Evolutionary conservation across 2,888 invertebrate genomes (phyloP).

Genomic region (Iphiclides podalirius): DNA sequence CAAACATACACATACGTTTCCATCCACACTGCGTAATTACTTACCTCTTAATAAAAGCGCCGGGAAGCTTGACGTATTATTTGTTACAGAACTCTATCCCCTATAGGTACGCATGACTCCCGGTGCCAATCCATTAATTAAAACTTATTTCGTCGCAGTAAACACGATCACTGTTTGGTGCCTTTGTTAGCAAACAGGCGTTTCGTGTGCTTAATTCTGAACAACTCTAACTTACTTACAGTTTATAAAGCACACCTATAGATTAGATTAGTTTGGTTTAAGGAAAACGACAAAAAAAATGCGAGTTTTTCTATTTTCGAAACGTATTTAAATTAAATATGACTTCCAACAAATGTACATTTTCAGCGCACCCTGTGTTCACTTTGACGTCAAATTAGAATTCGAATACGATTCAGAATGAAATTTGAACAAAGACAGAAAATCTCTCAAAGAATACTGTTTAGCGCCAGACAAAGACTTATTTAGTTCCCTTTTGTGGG

Average conservation of each 20-base stretch:
- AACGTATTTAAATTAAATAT: conserved; percentile 35
- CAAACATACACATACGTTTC: conserved; percentile 19
- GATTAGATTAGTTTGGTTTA: conserved; percentile 44
- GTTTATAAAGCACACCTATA: conserved; percentile 55
- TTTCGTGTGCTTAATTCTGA: conserved; percentile 50
- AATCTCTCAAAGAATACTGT: conserved; percentile 58
- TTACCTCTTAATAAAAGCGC: conserved; percentile 25
- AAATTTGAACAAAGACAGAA: conserved; percentile 55
- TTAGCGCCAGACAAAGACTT: conserved; percentile 66
- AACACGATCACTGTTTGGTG: conserved; percentile 46
- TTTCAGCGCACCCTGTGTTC: neutral
- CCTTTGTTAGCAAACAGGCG: conserved; percentile 52
- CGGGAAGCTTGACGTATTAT: conserved; percentile 26
- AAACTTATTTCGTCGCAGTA: conserved; percentile 73
- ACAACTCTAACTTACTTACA: conserved; percentile 49
- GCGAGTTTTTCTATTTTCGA: neutral
- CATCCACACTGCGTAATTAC: conserved; percentile 25
- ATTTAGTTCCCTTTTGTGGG: conserved; percentile 66
- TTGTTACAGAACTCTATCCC: conserved; percentile 56
- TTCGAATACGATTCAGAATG: conserved; percentile 54
- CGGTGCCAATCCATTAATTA: conserved; percentile 79
- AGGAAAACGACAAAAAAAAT: conserved; percentile 9
- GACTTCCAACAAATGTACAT: neutral
- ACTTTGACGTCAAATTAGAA: neutral
- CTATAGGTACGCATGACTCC: conserved; percentile 62